phyloP scores from a whole-genome alignment of 2,797 vertebrate genomes.

The Phoxinus dragarum region DNA sequence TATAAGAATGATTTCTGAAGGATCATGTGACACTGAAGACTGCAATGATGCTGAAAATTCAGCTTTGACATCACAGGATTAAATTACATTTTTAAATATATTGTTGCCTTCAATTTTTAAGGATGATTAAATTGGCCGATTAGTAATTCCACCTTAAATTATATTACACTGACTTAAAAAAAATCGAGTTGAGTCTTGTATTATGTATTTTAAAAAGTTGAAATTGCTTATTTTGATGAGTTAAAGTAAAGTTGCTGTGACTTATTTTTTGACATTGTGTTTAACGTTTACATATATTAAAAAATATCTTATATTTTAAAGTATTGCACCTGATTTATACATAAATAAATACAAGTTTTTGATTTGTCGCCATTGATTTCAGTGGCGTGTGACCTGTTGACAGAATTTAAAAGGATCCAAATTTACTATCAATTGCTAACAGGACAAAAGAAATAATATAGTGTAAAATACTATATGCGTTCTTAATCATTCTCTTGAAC shows the following conservation, averaged over 20 bases:
- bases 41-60: neutral
- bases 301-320: neutral
- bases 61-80: neutral
- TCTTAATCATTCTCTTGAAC: conserved; percentile 34
- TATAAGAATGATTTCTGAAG: neutral
- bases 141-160: neutral
- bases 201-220: neutral
- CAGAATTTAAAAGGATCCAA: conserved; percentile 37
- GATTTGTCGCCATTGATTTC: conserved; percentile 15
- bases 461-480: conserved; percentile 41
- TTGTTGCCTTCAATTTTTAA: neutral
- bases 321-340: neutral
- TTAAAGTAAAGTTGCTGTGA: neutral
- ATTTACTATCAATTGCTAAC: conserved; percentile 65
- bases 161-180: neutral
- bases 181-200: neutral
- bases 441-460: conserved; percentile 60
- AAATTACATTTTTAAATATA: neutral
- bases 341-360: neutral
- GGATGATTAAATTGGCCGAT: neutral
- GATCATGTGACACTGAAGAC: neutral
- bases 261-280: neutral
- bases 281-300: neutral
- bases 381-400: neutral
- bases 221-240: neutral